Evolutionary conservation across 2,797 vertebrate genomes (phyloP), one percentile per base, ranked within the genome.

Genomic region (Labroides dimidiatus): DNA sequence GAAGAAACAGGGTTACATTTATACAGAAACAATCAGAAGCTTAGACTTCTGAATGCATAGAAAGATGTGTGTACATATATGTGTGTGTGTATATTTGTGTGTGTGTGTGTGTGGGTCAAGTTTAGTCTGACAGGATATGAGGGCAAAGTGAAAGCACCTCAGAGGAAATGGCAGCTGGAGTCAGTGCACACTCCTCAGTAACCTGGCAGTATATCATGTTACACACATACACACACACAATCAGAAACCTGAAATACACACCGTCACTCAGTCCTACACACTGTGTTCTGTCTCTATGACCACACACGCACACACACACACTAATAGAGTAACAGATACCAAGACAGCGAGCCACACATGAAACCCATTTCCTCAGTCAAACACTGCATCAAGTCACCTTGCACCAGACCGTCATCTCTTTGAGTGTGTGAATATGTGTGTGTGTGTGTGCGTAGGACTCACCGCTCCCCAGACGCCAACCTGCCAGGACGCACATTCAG

Each of bases 401-500:
- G 6, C 56, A 45, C 59, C 33, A 20, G 43, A 52, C 64, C 47
- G 56, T 74, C 55, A 59, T 47, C 67, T 66, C 23, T 64, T 4
- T 44, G 44, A 52, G 43, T 44, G 55, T 37, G 58, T 45, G 44
- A 51, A 20, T 21, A 49, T 55, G 33, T 58, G 64, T 52, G 49
- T 56, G 43, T 45, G 55, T 39, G 54, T 50, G 51, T 50, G 67
- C 42, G 53, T 67, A 47, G 24, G 87, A 95, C 97, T 96, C 87
- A 99, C 97, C 89, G 91, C 88, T 90, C 96, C 95, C 97, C 98
- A 99, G 16, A 93, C 93, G 60, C 96, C 96, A 6, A 95, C 94
- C 90, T 97, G 95, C 97, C 98, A 99, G 75, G 95, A 94, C 5
- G 96, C 91, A 78, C 98, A 99, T n/a, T 94, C 89, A 0, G 89